Base-by-base conservation (phyloP, 1,140 invertebrate genomes). In the Drosophila kanapiae region DNA sequence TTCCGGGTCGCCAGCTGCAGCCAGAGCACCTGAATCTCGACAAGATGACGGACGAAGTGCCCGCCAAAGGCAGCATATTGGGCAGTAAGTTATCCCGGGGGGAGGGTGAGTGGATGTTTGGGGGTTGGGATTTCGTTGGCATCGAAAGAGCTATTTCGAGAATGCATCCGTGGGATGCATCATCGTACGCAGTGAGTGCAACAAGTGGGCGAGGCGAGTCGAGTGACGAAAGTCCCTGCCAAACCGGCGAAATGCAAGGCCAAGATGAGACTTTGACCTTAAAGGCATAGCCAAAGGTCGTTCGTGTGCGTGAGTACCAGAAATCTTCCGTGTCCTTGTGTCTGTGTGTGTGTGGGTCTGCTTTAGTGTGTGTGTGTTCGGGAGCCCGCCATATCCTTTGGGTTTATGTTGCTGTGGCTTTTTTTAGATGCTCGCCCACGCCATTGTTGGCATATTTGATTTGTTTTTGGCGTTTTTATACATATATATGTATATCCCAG, bases 51-150 rank as follows among this genome's bases (percentile, higher is more conserved):
- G 79, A 92, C 31, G 91, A 92, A 61, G 84, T 92, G 69, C 78
- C 88, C 48, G 91, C 91, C 48, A 82, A 61, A 49, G 91, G 91
- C 79, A 91, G 88, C 75, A 59, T 92, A 45, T 87, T 92, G 74
- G 91, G 91, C 83, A 92, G 91, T 92, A 91, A 92, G 91, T 92
- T 9, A n/a, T 6, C 35, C 4, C 23, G n/a, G 6, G 33, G n/a
- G 27, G 38, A 14, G 43, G 4, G 18, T n/a, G 23, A 31, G 40
- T 9, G 58, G 13, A 16, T 4, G 0, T 9, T 18, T 16, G 48
- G 61, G 37, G 51, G 35, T 16, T 65, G 62, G n/a, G 23, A 14
- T 33, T 51, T 51, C 3, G 5, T 33, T 48, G 27, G 42, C 13
- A 6, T 11, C 33, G 31, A 42, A 51, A 18, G 23, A 48, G 48